Conservation (phyloP, 2,113 vertebrate species). For the Xenopus laevis region DNA sequence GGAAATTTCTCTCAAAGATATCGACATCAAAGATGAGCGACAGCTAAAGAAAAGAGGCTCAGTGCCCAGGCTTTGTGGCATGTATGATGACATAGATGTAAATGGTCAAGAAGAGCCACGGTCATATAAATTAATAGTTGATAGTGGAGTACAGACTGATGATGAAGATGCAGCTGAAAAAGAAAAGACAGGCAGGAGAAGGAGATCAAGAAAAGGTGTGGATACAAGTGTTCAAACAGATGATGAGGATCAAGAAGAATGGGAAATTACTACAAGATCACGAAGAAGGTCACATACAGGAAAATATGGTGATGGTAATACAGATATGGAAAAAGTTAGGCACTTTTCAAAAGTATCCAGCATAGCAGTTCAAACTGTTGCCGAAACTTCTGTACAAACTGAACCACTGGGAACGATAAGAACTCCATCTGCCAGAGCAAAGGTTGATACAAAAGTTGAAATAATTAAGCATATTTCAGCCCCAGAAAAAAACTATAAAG, state of each 20-base stretch:
- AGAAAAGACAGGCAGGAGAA: conserved; percentile 74
- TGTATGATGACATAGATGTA: conserved; percentile 71
- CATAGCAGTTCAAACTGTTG: conserved; percentile 93
- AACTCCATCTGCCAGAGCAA: conserved; percentile 78
- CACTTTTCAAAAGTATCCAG: conserved; percentile 85
- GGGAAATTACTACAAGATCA: conserved; percentile 82
- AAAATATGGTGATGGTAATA: conserved; percentile 71
- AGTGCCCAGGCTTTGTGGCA: conserved; percentile 65
- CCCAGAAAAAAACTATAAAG: conserved; percentile 87
- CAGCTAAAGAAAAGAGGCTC: conserved; percentile 69
- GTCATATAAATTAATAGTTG: conserved; percentile 81
- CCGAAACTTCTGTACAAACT: conserved; percentile 96
- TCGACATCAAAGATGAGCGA: conserved; percentile 72
- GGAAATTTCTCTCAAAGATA: conserved; percentile 75
- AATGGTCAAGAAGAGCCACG: conserved; percentile 60
- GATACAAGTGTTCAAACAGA: conserved; percentile 92
- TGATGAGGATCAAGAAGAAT: conserved; percentile 95
- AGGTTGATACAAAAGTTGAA: conserved; percentile 88
- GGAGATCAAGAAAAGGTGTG: conserved; percentile 79
- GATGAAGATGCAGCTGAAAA: conserved; percentile 88
- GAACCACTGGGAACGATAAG: conserved; percentile 88
- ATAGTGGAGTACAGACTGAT: conserved; percentile 94
- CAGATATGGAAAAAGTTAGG: conserved; percentile 72
- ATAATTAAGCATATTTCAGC: conserved; percentile 94
- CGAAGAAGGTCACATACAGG: conserved; percentile 78